Base-by-base conservation (phyloP, 2,797 vertebrate species). In the Spinus pinus region DNA sequence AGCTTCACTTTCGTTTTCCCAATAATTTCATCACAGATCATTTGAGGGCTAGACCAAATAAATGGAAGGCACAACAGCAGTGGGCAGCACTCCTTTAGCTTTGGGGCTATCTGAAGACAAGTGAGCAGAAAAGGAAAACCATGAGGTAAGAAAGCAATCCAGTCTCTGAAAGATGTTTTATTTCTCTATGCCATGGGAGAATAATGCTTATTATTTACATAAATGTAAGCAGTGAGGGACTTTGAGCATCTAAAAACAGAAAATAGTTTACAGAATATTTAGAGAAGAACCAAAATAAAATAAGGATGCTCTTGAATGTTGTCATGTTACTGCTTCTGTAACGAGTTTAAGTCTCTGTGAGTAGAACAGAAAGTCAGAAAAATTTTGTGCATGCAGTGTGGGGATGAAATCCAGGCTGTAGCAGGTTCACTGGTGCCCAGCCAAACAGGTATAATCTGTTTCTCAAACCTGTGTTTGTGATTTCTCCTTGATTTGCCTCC, bases 121-220 rank as follows among this genome's bases (percentile, higher is more conserved):
- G 24, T 0, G 5, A 62, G 19, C 44, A 79, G 27, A 65, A 30
- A 58, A 86, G 53, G 35, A 72, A 64, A 90, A 64, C 19, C 53
- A 97, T 97, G 95, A 87, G 95, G 96, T 97, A 92, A 93, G 96
- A 16, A 7, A 90, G 23, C 20, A 81, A 47, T 18, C 3, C 12
- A 27, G 5, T 6, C 58, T 69, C 47, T 58, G 37, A 79, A 88
- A 78, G 14, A 42, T 75, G 35, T 5, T 78, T 91, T 88, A 28
- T 74, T 92, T 70, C 77, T 66, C 24, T 56, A 31, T 72, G 41
- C 16, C 30, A 31, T 0, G 0, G 23, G 39, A 56, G 93, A 81
- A n/a, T 23, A 77, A 37, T 62, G 51, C 7, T 71, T 71, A 30
- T 70, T 77, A 61, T 80, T 47, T 82, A 57, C 17, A n/a, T 46